Conservation (phyloP, 1,140 invertebrate species). For the Cyclina sinensis region DNA sequence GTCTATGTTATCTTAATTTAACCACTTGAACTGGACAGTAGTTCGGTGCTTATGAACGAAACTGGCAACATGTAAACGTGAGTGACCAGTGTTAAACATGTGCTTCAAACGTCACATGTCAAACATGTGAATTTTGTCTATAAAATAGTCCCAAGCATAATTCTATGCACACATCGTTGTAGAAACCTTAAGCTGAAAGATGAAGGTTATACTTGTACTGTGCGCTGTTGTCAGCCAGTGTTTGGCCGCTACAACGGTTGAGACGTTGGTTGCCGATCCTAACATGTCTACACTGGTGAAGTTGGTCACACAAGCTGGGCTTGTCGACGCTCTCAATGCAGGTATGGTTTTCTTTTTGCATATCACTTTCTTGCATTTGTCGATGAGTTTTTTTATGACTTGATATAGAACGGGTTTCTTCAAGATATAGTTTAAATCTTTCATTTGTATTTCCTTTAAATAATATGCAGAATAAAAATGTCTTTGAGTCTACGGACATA, state of each 20-base stretch:
- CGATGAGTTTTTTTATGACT: too few relatives aligned
- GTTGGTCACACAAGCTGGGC: conserved; percentile 27
- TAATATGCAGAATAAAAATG: too few relatives aligned
- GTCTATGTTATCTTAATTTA: conserved; percentile 4
- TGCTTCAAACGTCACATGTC: neutral
- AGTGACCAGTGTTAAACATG: neutral
- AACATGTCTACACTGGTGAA: conserved; percentile 19
- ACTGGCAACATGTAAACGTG: neutral
- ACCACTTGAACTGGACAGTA: neutral
- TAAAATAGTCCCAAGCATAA: neutral
- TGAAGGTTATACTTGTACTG: neutral
- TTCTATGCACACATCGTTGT: neutral
- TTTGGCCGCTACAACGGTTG: conserved; percentile 37
- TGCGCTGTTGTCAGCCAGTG: conserved; percentile 10
- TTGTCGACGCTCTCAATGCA: conserved; percentile 24
- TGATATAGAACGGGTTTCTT: too few relatives aligned
- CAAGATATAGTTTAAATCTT: too few relatives aligned
- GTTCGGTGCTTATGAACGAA: neutral
- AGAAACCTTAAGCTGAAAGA: neutral
- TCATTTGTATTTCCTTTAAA: too few relatives aligned
- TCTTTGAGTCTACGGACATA: too few relatives aligned
- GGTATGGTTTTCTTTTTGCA: conserved; percentile 3
- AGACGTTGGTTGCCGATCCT: conserved; percentile 3
- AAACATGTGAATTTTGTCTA: neutral
- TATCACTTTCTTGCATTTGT: neutral